Evolutionary conservation across 1,140 invertebrate genomes (phyloP).

Genomic region (Belonocnema kinseyi): DNA sequence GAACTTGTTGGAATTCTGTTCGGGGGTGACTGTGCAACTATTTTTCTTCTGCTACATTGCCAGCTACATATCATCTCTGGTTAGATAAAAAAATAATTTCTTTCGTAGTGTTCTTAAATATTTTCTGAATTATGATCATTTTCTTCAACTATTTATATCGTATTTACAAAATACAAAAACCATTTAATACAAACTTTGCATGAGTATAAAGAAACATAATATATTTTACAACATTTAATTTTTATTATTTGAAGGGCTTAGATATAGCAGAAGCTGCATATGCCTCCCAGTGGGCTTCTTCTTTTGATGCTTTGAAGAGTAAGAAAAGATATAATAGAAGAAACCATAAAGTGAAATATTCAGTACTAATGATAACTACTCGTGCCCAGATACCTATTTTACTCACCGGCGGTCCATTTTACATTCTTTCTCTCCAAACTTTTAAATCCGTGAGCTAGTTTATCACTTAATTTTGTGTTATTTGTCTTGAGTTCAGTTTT

Average conservation of each 20-base stretch:
- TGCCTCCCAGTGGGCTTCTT: conserved; percentile 56
- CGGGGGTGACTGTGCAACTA: conserved; percentile 59
- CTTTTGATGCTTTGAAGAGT: background rate
- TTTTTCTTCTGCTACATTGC: conserved; percentile 67
- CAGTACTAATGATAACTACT: conserved; percentile 57
- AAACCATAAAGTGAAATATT: conserved; percentile 49
- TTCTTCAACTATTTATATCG: too few species aligned
- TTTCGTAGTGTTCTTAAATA: background rate
- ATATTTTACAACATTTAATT: background rate
- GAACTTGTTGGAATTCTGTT: conserved; percentile 62
- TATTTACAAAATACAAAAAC: too few species aligned
- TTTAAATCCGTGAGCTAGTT: conserved; percentile 60
- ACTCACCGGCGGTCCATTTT: conserved; percentile 67
- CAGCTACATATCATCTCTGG: conserved; percentile 61
- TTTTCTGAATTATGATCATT: too few species aligned
- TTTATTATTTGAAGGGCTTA: conserved; percentile 55
- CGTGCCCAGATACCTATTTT: conserved; percentile 62
- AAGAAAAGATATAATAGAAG: conserved; percentile 1
- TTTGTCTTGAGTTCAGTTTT: background rate
- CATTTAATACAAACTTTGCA: too few species aligned
- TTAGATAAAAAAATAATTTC: conserved; percentile 39
- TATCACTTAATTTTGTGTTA: background rate
- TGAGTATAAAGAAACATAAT: too few species aligned
- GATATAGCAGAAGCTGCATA: conserved; percentile 60
- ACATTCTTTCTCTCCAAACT: conserved; percentile 65